Conservation (phyloP, 2,888 invertebrate species). For the Therioaphis trifolii region DNA sequence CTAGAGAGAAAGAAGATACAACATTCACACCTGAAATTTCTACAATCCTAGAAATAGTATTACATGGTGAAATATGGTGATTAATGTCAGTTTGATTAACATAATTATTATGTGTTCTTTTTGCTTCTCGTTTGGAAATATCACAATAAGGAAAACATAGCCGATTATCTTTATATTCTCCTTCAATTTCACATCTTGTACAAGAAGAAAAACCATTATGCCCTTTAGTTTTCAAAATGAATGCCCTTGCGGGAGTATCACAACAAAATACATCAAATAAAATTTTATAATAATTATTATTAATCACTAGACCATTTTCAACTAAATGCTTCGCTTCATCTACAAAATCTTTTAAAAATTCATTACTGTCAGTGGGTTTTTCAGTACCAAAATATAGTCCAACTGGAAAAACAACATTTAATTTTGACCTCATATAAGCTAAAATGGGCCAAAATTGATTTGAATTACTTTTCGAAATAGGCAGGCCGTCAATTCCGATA, state of each 20-base stretch:
- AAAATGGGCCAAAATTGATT: conserved; percentile 18
- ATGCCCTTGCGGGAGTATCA: conserved; percentile 67
- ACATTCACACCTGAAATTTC: too few relatives aligned
- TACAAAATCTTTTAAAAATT: conserved; percentile 63
- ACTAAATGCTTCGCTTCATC: conserved; percentile 55
- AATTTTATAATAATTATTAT: conserved; percentile 29
- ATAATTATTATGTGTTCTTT: not conserved
- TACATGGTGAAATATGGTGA: not conserved
- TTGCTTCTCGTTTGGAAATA: not conserved
- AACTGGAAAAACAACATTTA: conserved; percentile 8
- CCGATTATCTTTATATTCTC: not conserved
- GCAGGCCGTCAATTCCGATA: not conserved
- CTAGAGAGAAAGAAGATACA: too few relatives aligned
- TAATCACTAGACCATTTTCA: conserved; percentile 42
- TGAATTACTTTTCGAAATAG: conserved; percentile 16
- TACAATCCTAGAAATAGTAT: not conserved
- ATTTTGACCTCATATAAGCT: not conserved
- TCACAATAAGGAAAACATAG: conserved; percentile 17
- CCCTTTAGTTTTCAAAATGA: too few relatives aligned
- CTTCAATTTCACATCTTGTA: conserved; percentile 64
- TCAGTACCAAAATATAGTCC: conserved; percentile 30
- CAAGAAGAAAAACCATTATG: conserved; percentile 67
- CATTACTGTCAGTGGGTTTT: conserved; percentile 50
- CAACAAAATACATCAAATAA: conserved; percentile 65
- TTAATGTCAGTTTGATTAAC: not conserved